A percentile compares a stretch with the other conserved stretches of the same genome.
phyloP scores from a whole-genome alignment of 2,888 invertebrate species.

The Bedellia somnulentella region DNA sequence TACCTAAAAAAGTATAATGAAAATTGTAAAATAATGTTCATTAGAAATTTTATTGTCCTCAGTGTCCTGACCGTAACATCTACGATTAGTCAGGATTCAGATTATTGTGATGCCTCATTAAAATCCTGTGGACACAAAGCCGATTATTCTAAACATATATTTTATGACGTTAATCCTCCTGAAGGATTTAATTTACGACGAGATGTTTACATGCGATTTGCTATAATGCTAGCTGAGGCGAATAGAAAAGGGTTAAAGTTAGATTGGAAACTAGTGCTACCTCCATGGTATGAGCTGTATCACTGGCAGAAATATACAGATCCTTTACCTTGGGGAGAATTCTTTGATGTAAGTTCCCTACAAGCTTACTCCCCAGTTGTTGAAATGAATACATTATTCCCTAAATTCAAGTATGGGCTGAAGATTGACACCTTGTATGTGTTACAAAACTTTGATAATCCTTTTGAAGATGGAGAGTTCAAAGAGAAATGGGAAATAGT shows the following conservation, averaged over 20 bases:
- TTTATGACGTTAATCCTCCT: constrained; percentile 92
- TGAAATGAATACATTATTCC: constrained; percentile 80
- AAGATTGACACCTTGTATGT: constrained; percentile 77
- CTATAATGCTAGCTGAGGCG: constrained; percentile 76
- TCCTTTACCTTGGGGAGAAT: constrained; percentile 76
- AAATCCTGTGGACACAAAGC: neutral
- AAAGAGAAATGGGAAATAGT: constrained; percentile 76
- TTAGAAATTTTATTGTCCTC: too few species aligned
- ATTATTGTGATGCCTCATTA: neutral
- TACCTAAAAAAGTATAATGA: too few species aligned
- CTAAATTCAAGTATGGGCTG: constrained; percentile 19
- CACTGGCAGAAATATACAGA: constrained; percentile 80
- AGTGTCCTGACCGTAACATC: too few species aligned
- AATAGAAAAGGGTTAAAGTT: constrained; percentile 43
- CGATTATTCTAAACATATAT: constrained; percentile 63
- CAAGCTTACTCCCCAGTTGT: constrained; percentile 79
- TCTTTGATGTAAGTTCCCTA: constrained; percentile 83
- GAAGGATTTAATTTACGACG: constrained; percentile 97
- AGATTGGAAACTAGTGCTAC: constrained; percentile 74
- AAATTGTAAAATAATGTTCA: too few species aligned
- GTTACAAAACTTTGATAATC: constrained; percentile 82
- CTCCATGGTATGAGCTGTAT: constrained; percentile 88
- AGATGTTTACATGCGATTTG: constrained; percentile 94
- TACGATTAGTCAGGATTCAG: neutral
- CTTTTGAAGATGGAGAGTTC: constrained; percentile 81